Percentiles rank a stretch among this genome's conserved stretches.
phyloP scores from a whole-genome alignment of 2,888 invertebrate species.

The Sinodicranocentrus sp. region DNA sequence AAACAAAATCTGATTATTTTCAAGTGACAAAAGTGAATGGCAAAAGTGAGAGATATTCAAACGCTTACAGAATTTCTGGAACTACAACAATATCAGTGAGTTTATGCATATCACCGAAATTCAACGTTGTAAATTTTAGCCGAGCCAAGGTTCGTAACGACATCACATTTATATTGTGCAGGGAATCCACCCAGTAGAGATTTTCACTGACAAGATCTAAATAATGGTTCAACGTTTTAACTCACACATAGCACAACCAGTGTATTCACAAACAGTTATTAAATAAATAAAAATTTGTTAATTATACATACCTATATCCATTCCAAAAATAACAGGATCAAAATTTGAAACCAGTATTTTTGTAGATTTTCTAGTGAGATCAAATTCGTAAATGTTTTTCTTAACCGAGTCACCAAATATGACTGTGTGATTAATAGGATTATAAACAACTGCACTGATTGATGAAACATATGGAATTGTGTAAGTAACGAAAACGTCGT shows the following conservation, averaged over 20 bases:
- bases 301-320: conserved; percentile 82
- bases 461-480: conserved; percentile 77
- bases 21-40: background rate
- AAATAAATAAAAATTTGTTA: too few species aligned
- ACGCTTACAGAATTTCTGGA: conserved; percentile 83
- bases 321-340: conserved; percentile 80
- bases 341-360: conserved; percentile 79
- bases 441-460: conserved; percentile 85
- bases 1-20: background rate
- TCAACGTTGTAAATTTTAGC: conserved; percentile 82
- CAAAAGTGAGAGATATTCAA: background rate
- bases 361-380: conserved; percentile 75
- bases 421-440: conserved; percentile 80
- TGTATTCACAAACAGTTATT: too few species aligned
- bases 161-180: conserved; percentile 83
- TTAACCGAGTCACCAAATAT: conserved; percentile 80
- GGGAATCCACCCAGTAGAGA: conserved; percentile 86
- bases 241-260: background rate
- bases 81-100: conserved; percentile 85
- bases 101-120: conserved; percentile 76
- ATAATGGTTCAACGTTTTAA: too few species aligned
- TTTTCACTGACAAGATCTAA: conserved; percentile 87
- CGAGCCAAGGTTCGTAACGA: conserved; percentile 82
- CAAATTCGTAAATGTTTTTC: conserved; percentile 79
- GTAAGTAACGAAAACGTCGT: conserved; percentile 77